Percentiles rank a stretch among this genome's conserved stretches.
Evolutionary conservation across 2,113 vertebrate species (phyloP).

Genomic region (Xenotilapia leptura): DNA sequence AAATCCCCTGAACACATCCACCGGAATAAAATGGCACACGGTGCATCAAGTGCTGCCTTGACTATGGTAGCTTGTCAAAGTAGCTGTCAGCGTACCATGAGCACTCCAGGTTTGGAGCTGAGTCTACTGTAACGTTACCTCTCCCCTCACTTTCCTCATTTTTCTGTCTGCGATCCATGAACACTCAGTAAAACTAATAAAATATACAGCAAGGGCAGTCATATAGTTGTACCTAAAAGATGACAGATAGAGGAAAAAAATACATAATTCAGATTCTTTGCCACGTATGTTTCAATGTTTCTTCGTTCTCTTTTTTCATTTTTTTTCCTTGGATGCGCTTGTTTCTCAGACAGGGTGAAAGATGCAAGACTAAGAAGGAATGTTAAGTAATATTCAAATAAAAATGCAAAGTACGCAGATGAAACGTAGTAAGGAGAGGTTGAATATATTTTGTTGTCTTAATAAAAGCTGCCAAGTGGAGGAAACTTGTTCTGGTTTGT

Average conservation of each 20-base stretch:
- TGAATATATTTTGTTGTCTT: not conserved
- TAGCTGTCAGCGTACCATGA: conserved; percentile 19
- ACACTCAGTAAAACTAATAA: not conserved
- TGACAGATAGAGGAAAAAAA: not conserved
- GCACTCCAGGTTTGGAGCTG: not conserved
- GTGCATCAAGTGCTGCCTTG: not conserved
- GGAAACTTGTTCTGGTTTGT: not conserved
- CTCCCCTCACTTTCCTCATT: not conserved
- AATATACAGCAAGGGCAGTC: not conserved
- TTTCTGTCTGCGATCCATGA: not conserved
- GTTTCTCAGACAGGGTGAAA: not conserved
- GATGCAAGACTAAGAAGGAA: not conserved
- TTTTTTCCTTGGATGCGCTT: not conserved
- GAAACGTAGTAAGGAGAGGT: not conserved
- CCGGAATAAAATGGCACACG: conserved; percentile 11
- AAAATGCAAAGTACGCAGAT: not conserved
- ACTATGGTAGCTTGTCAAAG: conserved; percentile 25
- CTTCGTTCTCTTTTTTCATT: not conserved
- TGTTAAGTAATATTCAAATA: not conserved
- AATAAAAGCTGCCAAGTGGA: not conserved
- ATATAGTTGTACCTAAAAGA: not conserved
- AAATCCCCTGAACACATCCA: conserved; percentile 19
- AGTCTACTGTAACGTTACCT: not conserved
- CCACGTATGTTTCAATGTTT: not conserved
- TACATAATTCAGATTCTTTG: not conserved